Evolutionary conservation across 2,888 invertebrate genomes (phyloP).

Genomic region (Drosophila birchii): DNA sequence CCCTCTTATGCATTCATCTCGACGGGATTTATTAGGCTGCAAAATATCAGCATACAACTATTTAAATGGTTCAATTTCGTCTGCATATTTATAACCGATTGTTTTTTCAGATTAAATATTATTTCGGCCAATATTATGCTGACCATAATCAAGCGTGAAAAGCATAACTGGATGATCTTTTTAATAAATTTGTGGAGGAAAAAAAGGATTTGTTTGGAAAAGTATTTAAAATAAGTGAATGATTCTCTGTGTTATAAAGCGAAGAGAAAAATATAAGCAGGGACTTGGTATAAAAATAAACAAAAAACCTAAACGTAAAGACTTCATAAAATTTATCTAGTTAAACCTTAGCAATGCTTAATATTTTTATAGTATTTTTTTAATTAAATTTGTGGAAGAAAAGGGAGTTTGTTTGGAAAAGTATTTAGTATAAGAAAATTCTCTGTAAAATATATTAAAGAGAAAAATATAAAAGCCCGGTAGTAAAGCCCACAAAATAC

Average conservation of each 20-base stretch:
- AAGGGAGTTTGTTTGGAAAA: too few relatives aligned
- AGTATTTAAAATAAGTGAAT: not conserved
- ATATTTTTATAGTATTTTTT: too few relatives aligned
- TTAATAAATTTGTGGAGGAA: not conserved
- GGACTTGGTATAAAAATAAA: not conserved
- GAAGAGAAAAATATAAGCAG: not conserved
- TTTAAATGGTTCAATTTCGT: slow-evolving; percentile 39
- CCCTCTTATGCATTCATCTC: slow-evolving; percentile 55
- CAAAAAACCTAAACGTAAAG: not conserved
- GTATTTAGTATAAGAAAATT: too few relatives aligned
- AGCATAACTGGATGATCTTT: slow-evolving; percentile 5
- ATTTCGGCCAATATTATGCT: slow-evolving; percentile 20
- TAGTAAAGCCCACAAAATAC: not conserved
- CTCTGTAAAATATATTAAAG: too few relatives aligned
- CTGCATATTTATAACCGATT: not conserved
- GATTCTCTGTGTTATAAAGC: not conserved
- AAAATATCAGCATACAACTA: slow-evolving; percentile 25
- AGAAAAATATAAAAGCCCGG: too few relatives aligned
- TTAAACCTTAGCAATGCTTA: not conserved
- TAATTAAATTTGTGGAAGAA: too few relatives aligned
- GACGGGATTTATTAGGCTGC: slow-evolving; percentile 40
- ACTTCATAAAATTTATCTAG: not conserved
- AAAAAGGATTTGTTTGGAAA: not conserved
- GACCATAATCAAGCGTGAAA: slow-evolving; percentile 35
- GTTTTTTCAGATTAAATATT: slow-evolving; percentile 30